Percentiles rank a stretch among this genome's conserved stretches.
Evolutionary conservation across 2,113 vertebrate species (phyloP).

Genomic region (Notarius quadriscutis): DNA sequence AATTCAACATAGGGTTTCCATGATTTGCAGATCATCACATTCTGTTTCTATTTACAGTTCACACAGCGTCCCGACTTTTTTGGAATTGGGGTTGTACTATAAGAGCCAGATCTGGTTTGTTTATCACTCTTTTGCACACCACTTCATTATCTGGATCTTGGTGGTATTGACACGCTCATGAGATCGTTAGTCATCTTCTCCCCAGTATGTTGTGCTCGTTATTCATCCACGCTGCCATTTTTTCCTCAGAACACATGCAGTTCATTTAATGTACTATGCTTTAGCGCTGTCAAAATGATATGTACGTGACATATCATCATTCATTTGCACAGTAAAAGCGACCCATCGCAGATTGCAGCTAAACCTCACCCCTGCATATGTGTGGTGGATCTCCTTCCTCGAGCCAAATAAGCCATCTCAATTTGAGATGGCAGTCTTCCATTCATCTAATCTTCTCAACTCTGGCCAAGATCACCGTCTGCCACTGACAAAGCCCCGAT

Average conservation of each 20-base stretch:
- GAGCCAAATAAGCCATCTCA: slow-evolving; percentile 39
- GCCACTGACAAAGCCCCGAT: slow-evolving; percentile 39
- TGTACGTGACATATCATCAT: not conserved
- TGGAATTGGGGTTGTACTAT: not conserved
- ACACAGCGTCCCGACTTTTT: no score
- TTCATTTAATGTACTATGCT: slow-evolving; percentile 1
- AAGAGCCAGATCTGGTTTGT: not conserved
- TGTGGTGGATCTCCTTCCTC: slow-evolving; percentile 1
- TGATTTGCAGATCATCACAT: no score
- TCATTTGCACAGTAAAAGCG: not conserved
- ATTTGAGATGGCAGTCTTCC: slow-evolving; percentile 43
- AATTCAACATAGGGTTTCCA: no score
- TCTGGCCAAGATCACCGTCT: slow-evolving; percentile 37
- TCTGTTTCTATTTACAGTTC: no score
- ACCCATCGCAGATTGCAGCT: slow-evolving; percentile 26
- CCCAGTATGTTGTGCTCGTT: not conserved
- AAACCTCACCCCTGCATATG: not conserved
- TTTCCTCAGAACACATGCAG: not conserved
- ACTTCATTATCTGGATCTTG: not conserved
- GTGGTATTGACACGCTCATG: not conserved
- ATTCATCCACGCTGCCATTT: not conserved
- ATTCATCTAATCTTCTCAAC: slow-evolving; percentile 30
- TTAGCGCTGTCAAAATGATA: not conserved
- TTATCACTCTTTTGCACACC: not conserved
- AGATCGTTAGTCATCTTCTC: slow-evolving; percentile 15